Percentiles rank a stretch among this genome's conserved stretches.
Evolutionary conservation across 2,797 vertebrate species (phyloP).

Genomic region (Cephalopachus bancanus): DNA sequence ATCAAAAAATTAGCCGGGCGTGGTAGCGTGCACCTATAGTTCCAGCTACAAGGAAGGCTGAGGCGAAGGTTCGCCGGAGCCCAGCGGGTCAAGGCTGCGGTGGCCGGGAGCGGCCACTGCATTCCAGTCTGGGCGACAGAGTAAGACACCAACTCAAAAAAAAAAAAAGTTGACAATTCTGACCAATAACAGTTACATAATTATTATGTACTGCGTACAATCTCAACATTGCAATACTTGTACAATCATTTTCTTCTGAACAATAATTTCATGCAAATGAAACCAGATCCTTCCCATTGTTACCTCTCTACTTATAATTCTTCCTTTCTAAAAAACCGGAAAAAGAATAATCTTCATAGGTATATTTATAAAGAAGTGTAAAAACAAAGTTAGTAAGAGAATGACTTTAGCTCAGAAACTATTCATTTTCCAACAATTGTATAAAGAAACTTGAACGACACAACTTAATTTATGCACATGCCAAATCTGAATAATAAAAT

Average conservation of each 20-base stretch:
- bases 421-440: conserved; percentile 79
- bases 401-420: conserved; percentile 73
- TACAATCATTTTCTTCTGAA: conserved; percentile 76
- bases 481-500: conserved; percentile 83
- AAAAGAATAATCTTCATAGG: conserved; percentile 75
- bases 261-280: conserved; percentile 80
- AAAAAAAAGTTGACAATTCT: conserved; percentile 60
- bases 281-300: conserved; percentile 73
- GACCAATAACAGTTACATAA: conserved; percentile 72
- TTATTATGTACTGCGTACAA: conserved; percentile 73
- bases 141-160: too few species aligned
- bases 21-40: too few species aligned
- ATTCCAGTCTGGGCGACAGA: too few species aligned
- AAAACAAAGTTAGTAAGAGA: conserved; percentile 83
- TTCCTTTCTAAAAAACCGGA: conserved; percentile 71
- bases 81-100: too few species aligned
- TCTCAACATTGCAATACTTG: conserved; percentile 72
- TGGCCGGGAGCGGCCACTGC: too few species aligned
- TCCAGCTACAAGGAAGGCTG: too few species aligned
- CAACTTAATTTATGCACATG: conserved; percentile 84
- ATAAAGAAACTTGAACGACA: conserved; percentile 80
- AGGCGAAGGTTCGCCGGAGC: too few species aligned
- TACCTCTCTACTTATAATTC: conserved; percentile 79
- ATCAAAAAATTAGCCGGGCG: too few species aligned
- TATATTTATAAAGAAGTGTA: conserved; percentile 80